Evolutionary conservation across 2,797 vertebrate species (phyloP), one percentile per base, ranked within the genome.

Genomic region (Eutrigla gurnardus): DNA sequence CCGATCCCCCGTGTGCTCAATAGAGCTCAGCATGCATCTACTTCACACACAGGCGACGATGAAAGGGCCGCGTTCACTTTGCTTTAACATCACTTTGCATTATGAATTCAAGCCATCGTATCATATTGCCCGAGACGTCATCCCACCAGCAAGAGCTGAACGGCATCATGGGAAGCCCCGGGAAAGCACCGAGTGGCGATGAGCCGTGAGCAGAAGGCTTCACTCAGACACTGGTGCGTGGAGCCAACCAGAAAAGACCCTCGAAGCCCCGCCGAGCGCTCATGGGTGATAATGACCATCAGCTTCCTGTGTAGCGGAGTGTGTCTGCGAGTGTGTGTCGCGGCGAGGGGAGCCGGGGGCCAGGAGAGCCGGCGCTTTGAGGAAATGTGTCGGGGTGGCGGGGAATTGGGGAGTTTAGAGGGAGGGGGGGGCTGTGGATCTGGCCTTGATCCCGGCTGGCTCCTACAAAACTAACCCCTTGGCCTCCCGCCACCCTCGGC

Each of bases 231-330:
- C 54, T 18, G 55, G 64, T 40, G 53, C 58, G 54, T 8, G 57
- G 71, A 65, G 66, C 63, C 15, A 5, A 55, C 52, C 52, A 42
- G 74, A 47, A 43, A 65, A 68, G 62, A 75, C 73, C 72, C 81
- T 78, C 8, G 6, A 80, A 80, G 62, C 47, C 86, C 73, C 17
- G 78, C 65, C 5, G 73, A 81, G 75, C 42, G 6, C 75, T 88
- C 78, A 58, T 43, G 76, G 79, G 64, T 42, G 37, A 80, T 89
- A 80, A 82, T 80, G 81, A 78, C 79, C 81, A n/a, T 33, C 15
- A 55, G 73, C 73, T 72, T 43, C 71, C 63, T 70, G 79, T 78
- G 75, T 74, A 70, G 70, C 1, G 39, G 50, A 72, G 72, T 69
- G 82, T 69, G 75, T 65, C 69, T 73, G 67, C 15, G 3, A 65